Evolutionary conservation across 2,888 invertebrate genomes (phyloP).

Genomic region (Empis stercorea): DNA sequence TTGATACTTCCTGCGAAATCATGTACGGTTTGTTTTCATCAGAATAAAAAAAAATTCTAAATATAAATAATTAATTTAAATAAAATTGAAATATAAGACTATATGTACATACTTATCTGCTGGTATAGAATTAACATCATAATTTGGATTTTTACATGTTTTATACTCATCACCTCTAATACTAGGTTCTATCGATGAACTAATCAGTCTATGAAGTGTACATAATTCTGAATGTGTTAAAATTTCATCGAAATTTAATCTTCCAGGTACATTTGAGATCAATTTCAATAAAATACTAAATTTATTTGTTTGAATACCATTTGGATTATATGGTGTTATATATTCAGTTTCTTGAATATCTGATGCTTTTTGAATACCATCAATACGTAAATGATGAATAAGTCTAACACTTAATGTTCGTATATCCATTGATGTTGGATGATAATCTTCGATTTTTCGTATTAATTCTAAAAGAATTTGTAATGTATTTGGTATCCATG

Average conservation of each 20-base stretch:
- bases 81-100: constrained; percentile 2
- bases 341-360: constrained; percentile 37
- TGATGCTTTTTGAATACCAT: constrained; percentile 44
- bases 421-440: constrained; percentile 41
- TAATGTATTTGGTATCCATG: constrained; percentile 43
- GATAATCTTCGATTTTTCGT: constrained; percentile 44
- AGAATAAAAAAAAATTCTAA: constrained; percentile 2
- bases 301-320: constrained; percentile 45
- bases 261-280: constrained; percentile 37
- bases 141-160: constrained; percentile 36
- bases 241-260: constrained; percentile 23
- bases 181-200: constrained; percentile 44
- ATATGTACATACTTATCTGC: not conserved
- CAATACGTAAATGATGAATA: constrained; percentile 42
- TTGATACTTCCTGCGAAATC: constrained; percentile 9
- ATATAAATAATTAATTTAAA: not conserved
- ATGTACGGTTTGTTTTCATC: constrained; percentile 2
- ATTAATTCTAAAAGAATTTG: constrained; percentile 47
- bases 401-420: constrained; percentile 43
- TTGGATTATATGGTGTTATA: constrained; percentile 44
- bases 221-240: constrained; percentile 39
- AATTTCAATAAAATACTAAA: constrained; percentile 47
- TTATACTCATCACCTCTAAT: constrained; percentile 45
- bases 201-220: constrained; percentile 44
- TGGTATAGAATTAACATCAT: constrained; percentile 17